A percentile compares a stretch with the other conserved stretches of the same genome.
phyloP scores from a whole-genome alignment of 2,113 vertebrate genomes.

The Pseudopodoces humilis region DNA sequence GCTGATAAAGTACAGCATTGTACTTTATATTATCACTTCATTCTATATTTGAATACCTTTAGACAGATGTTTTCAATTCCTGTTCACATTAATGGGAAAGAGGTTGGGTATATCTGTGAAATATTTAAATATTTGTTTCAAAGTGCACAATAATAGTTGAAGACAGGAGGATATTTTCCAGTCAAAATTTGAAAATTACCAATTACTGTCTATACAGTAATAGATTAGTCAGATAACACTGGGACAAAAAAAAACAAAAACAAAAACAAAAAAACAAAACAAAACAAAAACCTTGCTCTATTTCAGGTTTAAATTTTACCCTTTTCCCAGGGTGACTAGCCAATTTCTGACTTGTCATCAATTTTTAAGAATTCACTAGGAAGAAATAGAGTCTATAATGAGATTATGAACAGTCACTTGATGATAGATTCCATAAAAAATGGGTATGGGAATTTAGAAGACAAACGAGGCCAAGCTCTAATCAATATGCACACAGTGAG shows the following conservation, averaged over 20 bases:
- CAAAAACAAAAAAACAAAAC: no score
- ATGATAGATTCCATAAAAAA: neutral
- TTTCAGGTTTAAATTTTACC: neutral
- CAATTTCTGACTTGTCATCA: neutral
- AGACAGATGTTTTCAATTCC: neutral
- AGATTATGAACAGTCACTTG: neutral
- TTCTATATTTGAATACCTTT: neutral
- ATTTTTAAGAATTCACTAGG: neutral
- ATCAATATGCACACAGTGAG: neutral
- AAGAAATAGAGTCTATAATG: constrained; percentile 7
- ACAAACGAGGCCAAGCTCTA: constrained; percentile 20
- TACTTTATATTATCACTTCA: neutral
- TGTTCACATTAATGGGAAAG: neutral
- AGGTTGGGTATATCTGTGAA: neutral
- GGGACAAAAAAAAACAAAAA: neutral
- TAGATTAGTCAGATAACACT: neutral
- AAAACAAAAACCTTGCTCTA: neutral
- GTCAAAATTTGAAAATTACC: neutral
- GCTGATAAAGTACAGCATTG: neutral
- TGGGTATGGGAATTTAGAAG: neutral
- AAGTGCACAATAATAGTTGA: neutral
- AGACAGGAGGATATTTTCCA: neutral
- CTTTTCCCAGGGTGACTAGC: neutral
- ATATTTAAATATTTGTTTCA: neutral
- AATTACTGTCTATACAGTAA: neutral